Evolutionary conservation across 1,140 invertebrate genomes (phyloP).

Genomic region (Polyergus mexicanus): DNA sequence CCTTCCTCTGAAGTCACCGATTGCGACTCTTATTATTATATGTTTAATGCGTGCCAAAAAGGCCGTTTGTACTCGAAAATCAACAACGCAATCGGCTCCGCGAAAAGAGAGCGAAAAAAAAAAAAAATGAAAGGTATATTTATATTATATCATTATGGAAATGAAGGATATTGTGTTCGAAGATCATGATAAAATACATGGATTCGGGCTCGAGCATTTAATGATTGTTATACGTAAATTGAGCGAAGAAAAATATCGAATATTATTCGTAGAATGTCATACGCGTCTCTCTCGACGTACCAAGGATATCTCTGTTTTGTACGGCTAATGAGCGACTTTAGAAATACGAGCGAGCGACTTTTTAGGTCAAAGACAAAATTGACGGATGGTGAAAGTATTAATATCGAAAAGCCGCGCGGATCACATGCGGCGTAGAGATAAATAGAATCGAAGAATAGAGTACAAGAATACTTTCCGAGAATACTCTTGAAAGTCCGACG

Average conservation of each 20-base stretch:
- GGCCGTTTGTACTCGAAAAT: constrained; percentile 71
- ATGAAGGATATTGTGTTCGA: constrained; percentile 30
- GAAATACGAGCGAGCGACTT: constrained; percentile 22
- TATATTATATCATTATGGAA: constrained; percentile 40
- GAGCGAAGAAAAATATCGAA: constrained; percentile 7
- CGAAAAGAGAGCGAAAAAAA: constrained; percentile 58
- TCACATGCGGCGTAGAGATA: not conserved
- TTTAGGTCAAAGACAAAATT: constrained; percentile 56
- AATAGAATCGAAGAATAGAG: not conserved
- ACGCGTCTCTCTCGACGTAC: not conserved
- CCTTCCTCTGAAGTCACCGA: constrained; percentile 44
- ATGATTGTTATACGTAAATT: constrained; percentile 1
- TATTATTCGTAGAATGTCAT: not conserved
- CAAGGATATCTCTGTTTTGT: constrained; percentile 28
- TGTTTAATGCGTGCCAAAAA: constrained; percentile 59
- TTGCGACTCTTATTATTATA: constrained; percentile 54
- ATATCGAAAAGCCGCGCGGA: not conserved
- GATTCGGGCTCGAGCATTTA: not conserved
- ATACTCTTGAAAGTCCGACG: constrained; percentile 54
- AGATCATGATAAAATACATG: constrained; percentile 30
- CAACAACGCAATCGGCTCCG: constrained; percentile 58
- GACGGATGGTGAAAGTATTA: not conserved
- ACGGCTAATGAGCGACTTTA: constrained; percentile 2
- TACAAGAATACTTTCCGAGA: constrained; percentile 32
- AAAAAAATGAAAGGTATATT: constrained; percentile 41